Base-by-base conservation (phyloP, 2,113 vertebrate species). In the Periophthalmus modestus region DNA sequence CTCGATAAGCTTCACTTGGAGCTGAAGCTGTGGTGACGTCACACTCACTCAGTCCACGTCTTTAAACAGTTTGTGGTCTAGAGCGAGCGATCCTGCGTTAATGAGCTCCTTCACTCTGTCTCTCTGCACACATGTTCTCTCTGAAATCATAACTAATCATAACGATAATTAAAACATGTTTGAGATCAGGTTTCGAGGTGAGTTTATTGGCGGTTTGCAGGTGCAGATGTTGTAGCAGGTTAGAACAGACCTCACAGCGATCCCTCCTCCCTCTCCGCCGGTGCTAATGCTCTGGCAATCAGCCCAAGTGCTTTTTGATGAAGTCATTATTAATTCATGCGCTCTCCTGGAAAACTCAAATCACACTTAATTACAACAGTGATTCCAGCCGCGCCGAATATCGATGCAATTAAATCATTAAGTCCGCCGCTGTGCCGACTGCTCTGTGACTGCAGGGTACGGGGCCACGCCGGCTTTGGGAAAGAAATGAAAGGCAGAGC, bases 321-420 rank as follows among this genome's bases (percentile, higher is more conserved):
- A 88, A 87, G 86, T 90, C 86, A 92, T 92, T 89, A 91, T 88
- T 93, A 92, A 92, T 92, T 88, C 88, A 92, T 90, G 85, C 84
- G 88, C 84, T 87, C 75, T 85, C 85, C 74, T 46, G 43, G 83
- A 88, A 67, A 89, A 78, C 85, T 89, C 78, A 86, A 93, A 92
- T 92, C 88, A 86, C 85, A 90, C 90, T 91, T 92, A 92, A 92
- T 92, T 93, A 90, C 81, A 82, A 80, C 72, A 54, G 78, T 74
- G 84, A 88, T 86, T 90, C 89, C 85, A 80, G 86, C 86, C 73
- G 90, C 91, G 92, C 89, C 88, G 88, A 84, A 82, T 89, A 90
- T 89, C 89, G 83, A 89, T 82, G 87, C 88, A 87, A 93, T 92
- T 91, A 89, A 92, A 91, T 89, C 88, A 91, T 89, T 87, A 90